Evolutionary conservation across 2,888 invertebrate species (phyloP), one percentile per base, ranked within the genome.

Genomic region (Erebia ligea): DNA sequence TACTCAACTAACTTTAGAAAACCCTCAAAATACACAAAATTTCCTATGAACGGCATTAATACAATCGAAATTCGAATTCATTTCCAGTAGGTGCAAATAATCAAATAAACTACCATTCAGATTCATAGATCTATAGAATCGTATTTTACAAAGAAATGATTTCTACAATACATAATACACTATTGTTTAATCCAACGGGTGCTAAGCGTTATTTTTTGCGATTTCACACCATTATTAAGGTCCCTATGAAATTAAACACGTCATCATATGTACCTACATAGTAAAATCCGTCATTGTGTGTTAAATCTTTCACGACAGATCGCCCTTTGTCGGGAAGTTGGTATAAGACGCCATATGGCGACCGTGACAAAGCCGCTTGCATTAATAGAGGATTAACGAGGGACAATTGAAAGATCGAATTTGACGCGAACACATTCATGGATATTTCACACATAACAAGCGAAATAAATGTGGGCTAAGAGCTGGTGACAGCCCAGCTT

Each of bases 311-410:
- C 78, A 78, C 79, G 83, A 80, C 79, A 84, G 86, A 85, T 82
- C 82, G 78, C 81, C 78, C 78, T 84, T 87, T 88, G 86, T 87
- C 80, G 80, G 79, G 11, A 73, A 69, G 52, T 70, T 70, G 75
- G 68, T 79, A 45, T 45, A 88, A 90, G 90, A 88, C 86, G 89
- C 84, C 92, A 92, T 91, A 91, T 92, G 91, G 90, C 84, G 77
- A 76, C 75, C 77, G 74, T 76, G 79, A 76, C 76, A 85, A 88
- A 86, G 86, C 85, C 76, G 77, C 79, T 78, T 80, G 72, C 67
- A 68, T 69, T 73, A 72, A 77, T 75, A 73, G 73, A 69, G 85
- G 92, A 90, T 92, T 92, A 89, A 83, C 79, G 78, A 82, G 81
- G 81, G 81, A 81, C 79, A 82, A 81, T 78, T 77, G 77, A 80